These are phyloP conservation scores for Oscheius sp. DNA, from an alignment of 2,888 invertebrate species.

Conservation along the genomic window DNA sequence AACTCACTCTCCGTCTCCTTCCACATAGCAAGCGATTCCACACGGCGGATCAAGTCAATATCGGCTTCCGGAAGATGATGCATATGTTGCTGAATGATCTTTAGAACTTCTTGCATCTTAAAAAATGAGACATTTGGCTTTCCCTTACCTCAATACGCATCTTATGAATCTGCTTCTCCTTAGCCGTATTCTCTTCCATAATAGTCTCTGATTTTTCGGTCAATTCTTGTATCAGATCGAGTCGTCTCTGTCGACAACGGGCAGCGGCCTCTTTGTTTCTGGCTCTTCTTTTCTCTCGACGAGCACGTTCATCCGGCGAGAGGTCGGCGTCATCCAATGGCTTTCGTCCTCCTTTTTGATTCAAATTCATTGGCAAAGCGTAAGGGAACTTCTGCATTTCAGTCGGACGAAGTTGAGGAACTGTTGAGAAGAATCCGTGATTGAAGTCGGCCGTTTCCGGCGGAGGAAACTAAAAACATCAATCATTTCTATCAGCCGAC, in stretches of 20 bases:
- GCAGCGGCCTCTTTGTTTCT: slow-evolving; percentile 97
- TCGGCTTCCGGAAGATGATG: too few relatives aligned
- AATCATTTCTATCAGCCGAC: background rate
- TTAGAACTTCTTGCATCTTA: too few relatives aligned
- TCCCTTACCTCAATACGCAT: background rate
- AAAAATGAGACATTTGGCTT: too few relatives aligned
- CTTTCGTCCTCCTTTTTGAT: background rate
- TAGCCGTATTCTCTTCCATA: background rate
- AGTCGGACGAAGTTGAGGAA: background rate
- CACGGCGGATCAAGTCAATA: too few relatives aligned
- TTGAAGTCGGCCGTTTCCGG: background rate
- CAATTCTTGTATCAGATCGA: slow-evolving; percentile 92
- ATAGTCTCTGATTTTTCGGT: background rate
- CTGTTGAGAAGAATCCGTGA: background rate
- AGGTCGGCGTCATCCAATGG: too few relatives aligned
- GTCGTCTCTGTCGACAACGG: slow-evolving; percentile 90
- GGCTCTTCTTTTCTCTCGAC: slow-evolving; percentile 85
- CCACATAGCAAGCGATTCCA: too few relatives aligned
- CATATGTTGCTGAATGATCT: too few relatives aligned
- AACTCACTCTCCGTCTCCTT: too few relatives aligned
- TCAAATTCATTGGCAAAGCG: background rate
- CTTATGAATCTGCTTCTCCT: background rate
- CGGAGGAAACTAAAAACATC: background rate
- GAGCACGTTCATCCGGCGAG: slow-evolving; percentile 82
- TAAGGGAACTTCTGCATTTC: background rate